Base-by-base conservation (phyloP, 2,888 invertebrate species). In the Pollenia amentaria region DNA sequence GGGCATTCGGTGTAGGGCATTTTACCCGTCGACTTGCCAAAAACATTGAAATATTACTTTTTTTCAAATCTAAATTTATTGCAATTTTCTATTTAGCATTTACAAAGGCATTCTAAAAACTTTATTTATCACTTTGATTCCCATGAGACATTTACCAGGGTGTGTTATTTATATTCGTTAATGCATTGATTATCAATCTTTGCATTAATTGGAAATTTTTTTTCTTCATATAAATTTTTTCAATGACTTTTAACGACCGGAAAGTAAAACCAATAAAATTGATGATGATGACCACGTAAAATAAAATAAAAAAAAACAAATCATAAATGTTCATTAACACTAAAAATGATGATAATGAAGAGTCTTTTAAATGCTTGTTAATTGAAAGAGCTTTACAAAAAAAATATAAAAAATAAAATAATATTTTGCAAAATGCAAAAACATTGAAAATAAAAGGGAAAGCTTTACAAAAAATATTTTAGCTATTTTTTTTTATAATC, bases 221-320 rank as follows among this genome's bases (percentile, higher is more conserved):
- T 78, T 84, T 69, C 40, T 67, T 75, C 46, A 40, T 40, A 72
- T 84, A 55, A 53, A 42, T 55, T 64, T 55, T 42, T 70, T 55
- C 72, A 46, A 55, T 64, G 70, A 76, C 75, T 64, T 81, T 82
- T 6, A 78, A 82, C 78, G 86, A 86, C 84, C 88, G 85, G 84
- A 85, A 88, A 87, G 64, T 84, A 85, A 65, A 84, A 72, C 67
- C 83, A 84, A 88, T 88, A 77, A 87, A 85, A 80, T 65, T 67
- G 84, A 76, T 77, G 67, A 69, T 51, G 64, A 84, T 79, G 75
- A 64, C 75, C 73, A 76, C 14, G n/a, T 21, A 42, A 70, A 29
- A 29, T 29, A 29, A 29, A 29, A 29, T 3, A 70, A 42, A 62
- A 51, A 12, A 14, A 60, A 64, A 16, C 0, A 60, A 42, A 51